A percentile compares a stretch with the other conserved stretches of the same genome.
phyloP scores from a whole-genome alignment of 2,113 vertebrate species.

The Misgurnus anguillicaudatus region DNA sequence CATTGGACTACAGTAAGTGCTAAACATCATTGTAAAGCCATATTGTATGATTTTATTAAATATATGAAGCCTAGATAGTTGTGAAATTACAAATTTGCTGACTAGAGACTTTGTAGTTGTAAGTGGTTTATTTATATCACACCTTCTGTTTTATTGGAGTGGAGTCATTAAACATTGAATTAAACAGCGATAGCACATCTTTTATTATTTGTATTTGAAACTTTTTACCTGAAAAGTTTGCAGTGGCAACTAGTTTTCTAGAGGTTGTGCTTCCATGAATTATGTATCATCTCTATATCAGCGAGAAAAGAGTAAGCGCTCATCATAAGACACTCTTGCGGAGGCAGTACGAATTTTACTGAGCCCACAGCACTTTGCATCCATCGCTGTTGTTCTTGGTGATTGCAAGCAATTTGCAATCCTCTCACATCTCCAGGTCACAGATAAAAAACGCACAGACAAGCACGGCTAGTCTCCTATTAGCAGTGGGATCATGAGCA shows the following conservation, averaged over 20 bases:
- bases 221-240: background rate
- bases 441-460: slow-evolving; percentile 40
- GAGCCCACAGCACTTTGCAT: slow-evolving; percentile 54
- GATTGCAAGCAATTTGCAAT: slow-evolving; percentile 42
- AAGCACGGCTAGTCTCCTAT: background rate
- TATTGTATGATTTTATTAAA: background rate
- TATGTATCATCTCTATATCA: slow-evolving; percentile 54
- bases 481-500: background rate
- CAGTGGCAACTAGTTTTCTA: background rate
- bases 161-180: no score
- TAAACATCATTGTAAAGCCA: no score
- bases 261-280: slow-evolving; percentile 60
- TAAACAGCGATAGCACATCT: no score
- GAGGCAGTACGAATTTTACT: slow-evolving; percentile 56
- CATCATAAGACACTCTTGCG: slow-evolving; percentile 53
- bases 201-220: no score
- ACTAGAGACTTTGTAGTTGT: background rate
- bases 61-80: slow-evolving; percentile 6
- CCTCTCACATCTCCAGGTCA: slow-evolving; percentile 48
- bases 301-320: slow-evolving; percentile 47
- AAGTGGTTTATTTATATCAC: background rate
- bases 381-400: slow-evolving; percentile 50
- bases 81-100: background rate
- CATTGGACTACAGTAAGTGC: no score
- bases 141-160: background rate